These are phyloP conservation scores for Ophion costatus DNA, from an alignment of 2,888 invertebrate species.

Conservation along the genomic window DNA sequence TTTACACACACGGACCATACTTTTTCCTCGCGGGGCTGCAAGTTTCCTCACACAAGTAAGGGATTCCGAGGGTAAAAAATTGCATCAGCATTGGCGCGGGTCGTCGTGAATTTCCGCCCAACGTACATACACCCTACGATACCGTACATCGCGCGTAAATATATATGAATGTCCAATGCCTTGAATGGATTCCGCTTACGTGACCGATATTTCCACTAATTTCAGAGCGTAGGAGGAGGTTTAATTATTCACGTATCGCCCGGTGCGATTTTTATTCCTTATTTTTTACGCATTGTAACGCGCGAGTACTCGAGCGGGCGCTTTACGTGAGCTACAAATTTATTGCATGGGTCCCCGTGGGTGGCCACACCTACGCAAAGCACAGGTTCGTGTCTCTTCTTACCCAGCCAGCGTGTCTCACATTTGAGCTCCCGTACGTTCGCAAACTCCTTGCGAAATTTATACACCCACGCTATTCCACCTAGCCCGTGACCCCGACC, in stretches of 20 bases:
- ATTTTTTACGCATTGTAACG: slow-evolving; percentile 27
- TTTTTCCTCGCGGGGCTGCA: not conserved
- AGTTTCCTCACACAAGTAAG: not conserved
- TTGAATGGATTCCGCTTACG: slow-evolving; percentile 69
- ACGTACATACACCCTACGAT: not conserved
- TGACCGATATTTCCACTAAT: slow-evolving; percentile 49
- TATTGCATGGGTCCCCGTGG: slow-evolving; percentile 51
- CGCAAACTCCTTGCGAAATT: not conserved
- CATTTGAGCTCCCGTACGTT: slow-evolving; percentile 2
- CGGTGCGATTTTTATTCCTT: slow-evolving; percentile 25
- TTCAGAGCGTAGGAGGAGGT: slow-evolving; percentile 41
- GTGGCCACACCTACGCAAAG: slow-evolving; percentile 63
- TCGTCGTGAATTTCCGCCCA: slow-evolving; percentile 11
- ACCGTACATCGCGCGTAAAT: slow-evolving; percentile 22
- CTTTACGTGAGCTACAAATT: slow-evolving; percentile 47
- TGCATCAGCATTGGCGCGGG: slow-evolving; percentile 2
- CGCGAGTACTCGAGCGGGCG: slow-evolving; percentile 45
- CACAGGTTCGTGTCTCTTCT: slow-evolving; percentile 29
- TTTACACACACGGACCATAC: no score
- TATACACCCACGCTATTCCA: no score
- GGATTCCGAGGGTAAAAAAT: not conserved
- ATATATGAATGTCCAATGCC: slow-evolving; percentile 58
- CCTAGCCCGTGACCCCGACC: no score
- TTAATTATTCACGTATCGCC: slow-evolving; percentile 21
- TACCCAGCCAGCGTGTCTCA: slow-evolving; percentile 28